Percentiles rank a stretch among this genome's conserved stretches.
These are phyloP conservation scores for Tinamus major DNA, from an alignment of 2,797 vertebrate species.

Conservation along the genomic window DNA sequence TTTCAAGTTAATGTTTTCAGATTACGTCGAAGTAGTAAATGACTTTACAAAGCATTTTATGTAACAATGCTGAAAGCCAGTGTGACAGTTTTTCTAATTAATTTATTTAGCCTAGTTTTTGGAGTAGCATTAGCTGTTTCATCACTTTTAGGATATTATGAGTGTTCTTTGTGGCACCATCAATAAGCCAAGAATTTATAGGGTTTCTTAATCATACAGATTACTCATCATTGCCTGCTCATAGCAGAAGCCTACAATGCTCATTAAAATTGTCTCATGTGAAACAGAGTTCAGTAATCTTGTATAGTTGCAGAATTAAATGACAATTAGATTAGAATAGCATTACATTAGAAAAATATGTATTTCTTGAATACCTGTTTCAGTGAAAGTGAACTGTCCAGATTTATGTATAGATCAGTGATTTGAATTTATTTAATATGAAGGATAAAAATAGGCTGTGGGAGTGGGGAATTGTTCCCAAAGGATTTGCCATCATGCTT, in stretches of 20 bases:
- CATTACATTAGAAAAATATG: conserved; percentile 66
- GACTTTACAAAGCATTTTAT: conserved; percentile 39
- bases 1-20: conserved; percentile 44
- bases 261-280: conserved; percentile 76
- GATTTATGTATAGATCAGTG: conserved; percentile 53
- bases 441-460: conserved; percentile 61
- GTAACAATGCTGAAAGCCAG: not conserved
- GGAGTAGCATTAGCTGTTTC: conserved; percentile 58
- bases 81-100: conserved; percentile 71
- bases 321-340: conserved; percentile 72
- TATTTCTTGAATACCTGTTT: conserved; percentile 69
- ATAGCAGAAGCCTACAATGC: conserved; percentile 76
- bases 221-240: conserved; percentile 79
- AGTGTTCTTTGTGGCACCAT: conserved; percentile 66
- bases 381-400: conserved; percentile 61
- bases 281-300: conserved; percentile 75
- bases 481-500: conserved; percentile 29
- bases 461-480: conserved; percentile 43
- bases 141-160: conserved; percentile 66
- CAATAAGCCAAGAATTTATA: conserved; percentile 77
- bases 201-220: conserved; percentile 75
- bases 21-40: conserved; percentile 49
- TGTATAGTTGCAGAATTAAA: conserved; percentile 75
- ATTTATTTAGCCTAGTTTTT: conserved; percentile 69
- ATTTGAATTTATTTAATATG: conserved; percentile 54